Evolutionary conservation across 2,113 vertebrate species (phyloP).

Genomic region (Chrysochloris asiatica): DNA sequence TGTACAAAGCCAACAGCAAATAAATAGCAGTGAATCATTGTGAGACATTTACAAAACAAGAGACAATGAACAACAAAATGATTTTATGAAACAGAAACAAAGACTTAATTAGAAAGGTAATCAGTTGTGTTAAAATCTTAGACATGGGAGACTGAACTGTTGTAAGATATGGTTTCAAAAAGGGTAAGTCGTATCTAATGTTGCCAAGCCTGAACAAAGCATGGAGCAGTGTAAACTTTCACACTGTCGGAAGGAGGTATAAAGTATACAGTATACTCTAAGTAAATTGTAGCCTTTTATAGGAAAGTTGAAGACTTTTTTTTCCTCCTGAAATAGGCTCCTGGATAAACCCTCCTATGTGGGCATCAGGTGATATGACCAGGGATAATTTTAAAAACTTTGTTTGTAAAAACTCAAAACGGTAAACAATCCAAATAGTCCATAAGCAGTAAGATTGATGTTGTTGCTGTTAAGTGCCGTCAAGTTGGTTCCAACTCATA

Average conservation of each 20-base stretch:
- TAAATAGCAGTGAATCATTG: not conserved
- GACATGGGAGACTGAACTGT: not conserved
- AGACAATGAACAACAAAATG: not conserved
- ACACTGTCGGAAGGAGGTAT: not conserved
- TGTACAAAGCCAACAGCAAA: not conserved
- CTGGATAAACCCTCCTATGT: not conserved
- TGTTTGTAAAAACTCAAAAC: conserved; percentile 25
- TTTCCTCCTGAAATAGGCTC: not conserved
- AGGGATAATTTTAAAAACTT: conserved; percentile 7
- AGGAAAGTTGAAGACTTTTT: not conserved
- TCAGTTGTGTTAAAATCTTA: not conserved
- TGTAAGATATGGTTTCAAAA: not conserved
- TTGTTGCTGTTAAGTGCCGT: too few relatives aligned
- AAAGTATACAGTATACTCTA: not conserved
- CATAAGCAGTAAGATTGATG: not conserved
- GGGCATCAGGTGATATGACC: not conserved
- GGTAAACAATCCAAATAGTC: not conserved
- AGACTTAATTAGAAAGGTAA: not conserved
- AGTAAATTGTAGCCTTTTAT: not conserved
- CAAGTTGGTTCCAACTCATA: too few relatives aligned
- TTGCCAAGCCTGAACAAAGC: not conserved
- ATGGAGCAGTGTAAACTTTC: not conserved
- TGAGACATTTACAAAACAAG: conserved; percentile 1
- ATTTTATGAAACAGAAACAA: conserved; percentile 19
- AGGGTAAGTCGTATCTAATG: not conserved